A percentile compares a stretch with the other conserved stretches of the same genome.
Evolutionary conservation across 2,113 vertebrate genomes (phyloP).

Genomic region (Castor canadensis): DNA sequence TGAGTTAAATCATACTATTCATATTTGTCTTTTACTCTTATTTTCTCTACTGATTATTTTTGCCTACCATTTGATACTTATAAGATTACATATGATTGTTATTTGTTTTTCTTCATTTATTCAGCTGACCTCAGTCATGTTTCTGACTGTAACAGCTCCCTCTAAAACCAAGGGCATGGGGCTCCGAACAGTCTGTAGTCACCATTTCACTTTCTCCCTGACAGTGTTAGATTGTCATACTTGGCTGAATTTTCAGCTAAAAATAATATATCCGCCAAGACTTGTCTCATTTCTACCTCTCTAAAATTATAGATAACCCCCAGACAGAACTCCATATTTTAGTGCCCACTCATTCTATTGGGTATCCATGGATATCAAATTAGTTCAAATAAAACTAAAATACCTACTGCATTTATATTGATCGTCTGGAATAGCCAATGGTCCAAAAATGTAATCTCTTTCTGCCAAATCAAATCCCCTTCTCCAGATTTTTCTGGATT

Average conservation of each 20-base stretch:
- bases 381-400: not conserved
- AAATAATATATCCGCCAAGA: not conserved
- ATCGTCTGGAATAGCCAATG: not conserved
- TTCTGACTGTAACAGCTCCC: too few species aligned
- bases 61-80: not conserved
- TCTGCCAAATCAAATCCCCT: not conserved
- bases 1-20: not conserved
- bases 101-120: not conserved
- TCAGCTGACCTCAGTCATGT: not conserved
- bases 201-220: not conserved
- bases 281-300: not conserved
- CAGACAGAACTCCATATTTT: not conserved
- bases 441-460: not conserved
- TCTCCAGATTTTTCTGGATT: not conserved
- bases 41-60: not conserved
- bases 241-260: not conserved
- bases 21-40: not conserved
- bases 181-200: not conserved
- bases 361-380: not conserved
- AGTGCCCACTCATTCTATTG: not conserved
- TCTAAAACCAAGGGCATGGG: not conserved
- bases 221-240: not conserved
- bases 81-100: not conserved
- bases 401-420: not conserved
- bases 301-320: not conserved